phyloP scores from a whole-genome alignment of 2,888 invertebrate genomes.

The Drosophila vallismaia region DNA sequence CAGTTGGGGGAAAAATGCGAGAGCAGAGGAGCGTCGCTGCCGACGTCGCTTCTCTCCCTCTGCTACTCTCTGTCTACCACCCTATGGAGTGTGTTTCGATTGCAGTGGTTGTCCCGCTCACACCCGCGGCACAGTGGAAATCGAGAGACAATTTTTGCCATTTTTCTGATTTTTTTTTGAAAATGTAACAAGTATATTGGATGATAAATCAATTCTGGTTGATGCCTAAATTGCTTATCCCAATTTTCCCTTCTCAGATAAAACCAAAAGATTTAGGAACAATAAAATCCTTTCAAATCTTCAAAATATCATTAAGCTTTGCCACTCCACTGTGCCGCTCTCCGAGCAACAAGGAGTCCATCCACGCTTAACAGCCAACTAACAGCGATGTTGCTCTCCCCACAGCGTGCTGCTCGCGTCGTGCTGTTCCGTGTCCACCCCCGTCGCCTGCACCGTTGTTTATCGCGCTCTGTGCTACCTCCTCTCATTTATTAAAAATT shows the following conservation, averaged over 20 bases:
- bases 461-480: slow-evolving; percentile 2
- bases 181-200: no score
- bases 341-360: neutral
- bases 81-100: neutral
- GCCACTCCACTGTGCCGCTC: neutral
- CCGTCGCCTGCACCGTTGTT: slow-evolving; percentile 16
- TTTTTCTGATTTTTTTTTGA: no score
- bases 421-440: slow-evolving; percentile 7
- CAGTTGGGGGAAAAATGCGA: slow-evolving; percentile 1
- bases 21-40: neutral
- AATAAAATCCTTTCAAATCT: neutral
- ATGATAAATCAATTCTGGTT: no score
- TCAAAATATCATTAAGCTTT: neutral
- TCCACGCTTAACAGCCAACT: neutral
- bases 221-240: no score
- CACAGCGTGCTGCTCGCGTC: neutral
- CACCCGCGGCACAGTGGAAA: neutral
- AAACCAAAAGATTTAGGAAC: no score
- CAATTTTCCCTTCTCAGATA: no score
- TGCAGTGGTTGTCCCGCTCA: neutral
- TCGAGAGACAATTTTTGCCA: no score
- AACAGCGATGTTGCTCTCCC: neutral
- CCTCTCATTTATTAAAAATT: slow-evolving; percentile 79
- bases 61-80: neutral
- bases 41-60: neutral